These are phyloP conservation scores for Phrynocephalus vlangalii DNA, from an alignment of 2,797 vertebrate genomes.

Conservation along the genomic window DNA sequence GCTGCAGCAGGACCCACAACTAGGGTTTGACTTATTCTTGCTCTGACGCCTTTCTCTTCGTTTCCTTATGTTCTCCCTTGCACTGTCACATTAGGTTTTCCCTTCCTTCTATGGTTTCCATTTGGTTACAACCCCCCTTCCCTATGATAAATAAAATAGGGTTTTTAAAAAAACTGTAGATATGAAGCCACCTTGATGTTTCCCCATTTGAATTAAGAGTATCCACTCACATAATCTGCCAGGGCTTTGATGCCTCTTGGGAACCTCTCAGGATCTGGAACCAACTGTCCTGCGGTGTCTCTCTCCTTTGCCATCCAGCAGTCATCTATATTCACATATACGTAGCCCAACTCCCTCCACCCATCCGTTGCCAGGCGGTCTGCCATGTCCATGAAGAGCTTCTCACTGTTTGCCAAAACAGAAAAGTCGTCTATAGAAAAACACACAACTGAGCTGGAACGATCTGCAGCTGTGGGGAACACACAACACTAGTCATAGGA, in stretches of 20 bases:
- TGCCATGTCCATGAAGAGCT: constrained; percentile 92
- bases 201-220: neutral
- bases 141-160: neutral
- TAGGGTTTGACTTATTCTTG: neutral
- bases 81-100: too few relatives aligned
- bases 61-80: neutral
- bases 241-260: constrained; percentile 88
- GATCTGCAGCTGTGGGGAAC: neutral
- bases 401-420: constrained; percentile 74
- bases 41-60: neutral
- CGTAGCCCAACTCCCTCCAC: constrained; percentile 92
- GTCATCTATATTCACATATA: constrained; percentile 93
- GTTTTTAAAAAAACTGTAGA: neutral
- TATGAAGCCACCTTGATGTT: neutral
- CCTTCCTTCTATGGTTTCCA: neutral
- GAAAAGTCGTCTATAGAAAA: neutral
- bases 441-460: neutral
- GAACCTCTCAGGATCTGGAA: constrained; percentile 89
- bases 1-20: neutral
- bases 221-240: constrained; percentile 83
- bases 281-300: constrained; percentile 80
- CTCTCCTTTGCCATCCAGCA: constrained; percentile 90
- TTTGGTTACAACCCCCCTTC: neutral
- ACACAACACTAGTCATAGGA: too few relatives aligned
- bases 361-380: constrained; percentile 89